Conservation (phyloP, 2,113 vertebrate species). For the Manacus vitellinus region DNA sequence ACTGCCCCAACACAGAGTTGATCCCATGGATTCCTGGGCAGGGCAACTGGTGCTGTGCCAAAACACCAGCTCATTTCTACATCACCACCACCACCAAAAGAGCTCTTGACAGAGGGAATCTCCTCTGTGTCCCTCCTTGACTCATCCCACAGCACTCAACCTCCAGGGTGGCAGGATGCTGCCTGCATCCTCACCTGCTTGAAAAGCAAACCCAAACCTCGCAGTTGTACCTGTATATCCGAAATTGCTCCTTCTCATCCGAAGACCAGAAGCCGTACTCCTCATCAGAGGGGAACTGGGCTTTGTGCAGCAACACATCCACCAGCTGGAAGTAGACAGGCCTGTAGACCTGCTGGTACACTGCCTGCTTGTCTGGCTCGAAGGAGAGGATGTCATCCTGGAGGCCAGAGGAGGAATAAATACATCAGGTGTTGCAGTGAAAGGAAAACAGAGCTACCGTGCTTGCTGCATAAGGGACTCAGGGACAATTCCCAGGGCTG, state of each 20-base stretch:
- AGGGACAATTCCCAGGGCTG: neutral
- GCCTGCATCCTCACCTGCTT: neutral
- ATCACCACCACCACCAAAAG: neutral
- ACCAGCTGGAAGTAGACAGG: constrained; percentile 98
- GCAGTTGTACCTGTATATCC: constrained; percentile 91
- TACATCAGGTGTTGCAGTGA: neutral
- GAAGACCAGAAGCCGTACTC: constrained; percentile 97
- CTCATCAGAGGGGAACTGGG: constrained; percentile 94
- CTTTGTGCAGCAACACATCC: constrained; percentile 96
- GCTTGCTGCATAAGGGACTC: neutral
- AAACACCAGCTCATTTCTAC: neutral
- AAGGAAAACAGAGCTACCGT: neutral
- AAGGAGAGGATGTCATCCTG: constrained; percentile 98
- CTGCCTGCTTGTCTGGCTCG: constrained; percentile 90
- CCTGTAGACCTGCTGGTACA: constrained; percentile 97
- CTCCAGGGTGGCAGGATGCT: neutral
- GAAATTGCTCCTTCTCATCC: constrained; percentile 97
- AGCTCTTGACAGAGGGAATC: neutral
- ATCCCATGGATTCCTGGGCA: neutral
- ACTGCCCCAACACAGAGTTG: fast-evolving
- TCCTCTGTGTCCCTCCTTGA: neutral
- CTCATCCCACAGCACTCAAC: neutral
- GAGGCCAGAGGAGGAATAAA: neutral
- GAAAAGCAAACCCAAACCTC: neutral
- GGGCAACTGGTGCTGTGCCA: neutral